Base-by-base conservation (phyloP, 2,797 vertebrate species). In the Syngnathus acus region DNA sequence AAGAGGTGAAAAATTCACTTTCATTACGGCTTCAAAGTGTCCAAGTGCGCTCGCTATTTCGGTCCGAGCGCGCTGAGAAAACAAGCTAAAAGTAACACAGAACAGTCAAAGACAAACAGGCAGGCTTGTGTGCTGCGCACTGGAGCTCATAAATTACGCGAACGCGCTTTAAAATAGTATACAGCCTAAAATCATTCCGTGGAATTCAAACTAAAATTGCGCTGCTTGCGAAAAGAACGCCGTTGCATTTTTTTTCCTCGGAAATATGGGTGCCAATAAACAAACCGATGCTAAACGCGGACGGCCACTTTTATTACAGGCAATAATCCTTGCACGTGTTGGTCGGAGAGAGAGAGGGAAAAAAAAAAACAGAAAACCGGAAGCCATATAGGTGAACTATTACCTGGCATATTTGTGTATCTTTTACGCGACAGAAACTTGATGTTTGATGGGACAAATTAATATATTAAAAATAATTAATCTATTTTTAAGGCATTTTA, bases 1-100 rank as follows among this genome's bases (percentile, higher is more conserved):
- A 48, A 19, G 62, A n/a, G 45, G 62, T 64, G 62, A 50, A 64
- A 50, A 50, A 64, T 64, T 64, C 62, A 64, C 62, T 50, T 64
- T 45, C 62, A 32, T 32, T 19, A 48, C 9, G 21, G 61, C 62
- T 48, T 32, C n/a, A 62, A 61, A 40, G 32, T 9, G 32, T 14
- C 21, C n/a, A 63, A 63, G 21, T n/a, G 62, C 26, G 45, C 14
- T 50, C 45, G 62, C 62, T 64, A 64, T 64, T 64, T 50, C 17
- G 10, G 62, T 50, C 43, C 16, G 9, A 7, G 26, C 13, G 43
- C 23, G 23, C 26, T 26, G 62, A 26, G 62, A 32, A 50, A 38
- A 64, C 62, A 64, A 38, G n/a, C 43, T 37, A n/a, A 38, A 45
- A 50, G 62, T 48, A 19, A 63, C 43, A 32, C 26, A 16, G 21